A percentile compares a stretch with the other conserved stretches of the same genome.
These are phyloP conservation scores for Euschistus heros DNA, from an alignment of 1,140 invertebrate species.

Conservation along the genomic window DNA sequence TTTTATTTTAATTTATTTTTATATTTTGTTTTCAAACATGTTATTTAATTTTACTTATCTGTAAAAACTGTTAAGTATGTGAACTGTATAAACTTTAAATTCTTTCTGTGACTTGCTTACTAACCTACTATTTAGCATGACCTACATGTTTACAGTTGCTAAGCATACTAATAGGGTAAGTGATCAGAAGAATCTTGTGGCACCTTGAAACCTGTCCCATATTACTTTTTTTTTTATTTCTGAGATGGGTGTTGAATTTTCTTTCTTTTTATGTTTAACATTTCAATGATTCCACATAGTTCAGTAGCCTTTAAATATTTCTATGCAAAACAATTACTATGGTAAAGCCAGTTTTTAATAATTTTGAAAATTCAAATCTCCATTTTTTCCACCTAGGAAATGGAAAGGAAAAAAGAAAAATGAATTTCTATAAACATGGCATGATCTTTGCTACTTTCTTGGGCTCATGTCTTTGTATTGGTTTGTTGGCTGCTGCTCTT, in stretches of 20 bases:
- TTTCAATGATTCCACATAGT: too few species aligned
- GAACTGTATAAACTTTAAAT: background rate
- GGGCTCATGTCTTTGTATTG: conserved; percentile 68
- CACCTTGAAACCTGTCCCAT: background rate
- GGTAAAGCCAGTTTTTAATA: too few species aligned
- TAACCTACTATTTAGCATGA: conserved; percentile 21
- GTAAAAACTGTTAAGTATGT: background rate
- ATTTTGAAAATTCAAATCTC: too few species aligned
- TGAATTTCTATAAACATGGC: conserved; percentile 53
- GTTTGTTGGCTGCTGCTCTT: conserved; percentile 67
- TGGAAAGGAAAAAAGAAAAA: conserved; percentile 24
- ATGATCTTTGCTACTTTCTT: conserved; percentile 84
- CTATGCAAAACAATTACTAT: too few species aligned
- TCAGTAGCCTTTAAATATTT: too few species aligned
- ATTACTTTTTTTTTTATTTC: background rate
- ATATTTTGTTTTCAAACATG: background rate
- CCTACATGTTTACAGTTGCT: conserved; percentile 1
- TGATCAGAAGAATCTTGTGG: background rate
- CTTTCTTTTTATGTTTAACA: background rate
- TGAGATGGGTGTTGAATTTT: background rate
- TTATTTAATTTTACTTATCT: background rate
- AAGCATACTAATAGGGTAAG: background rate
- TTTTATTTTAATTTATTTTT: too few species aligned
- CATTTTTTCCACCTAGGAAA: conserved; percentile 14
- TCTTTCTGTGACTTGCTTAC: conserved; percentile 8